phyloP scores from a whole-genome alignment of 2,113 vertebrate genomes.

The Seriola rivoliana region DNA sequence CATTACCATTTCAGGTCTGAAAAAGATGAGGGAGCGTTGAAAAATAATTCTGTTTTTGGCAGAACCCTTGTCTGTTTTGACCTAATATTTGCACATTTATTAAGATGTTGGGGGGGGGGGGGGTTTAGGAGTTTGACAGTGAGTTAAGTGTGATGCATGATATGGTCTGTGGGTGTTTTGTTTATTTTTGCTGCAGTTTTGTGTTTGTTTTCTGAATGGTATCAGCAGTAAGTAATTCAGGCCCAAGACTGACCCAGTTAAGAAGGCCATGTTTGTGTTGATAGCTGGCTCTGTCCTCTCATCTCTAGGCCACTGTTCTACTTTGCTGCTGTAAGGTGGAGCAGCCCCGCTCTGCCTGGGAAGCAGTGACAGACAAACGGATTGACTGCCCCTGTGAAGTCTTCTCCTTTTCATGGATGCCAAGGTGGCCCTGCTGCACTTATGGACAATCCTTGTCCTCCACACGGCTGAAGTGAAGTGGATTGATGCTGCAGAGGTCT shows the following conservation, averaged over 20 bases:
- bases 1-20: conserved; percentile 58
- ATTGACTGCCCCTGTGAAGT: conserved; percentile 61
- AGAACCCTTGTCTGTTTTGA: conserved; percentile 48
- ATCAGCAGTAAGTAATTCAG: conserved; percentile 31
- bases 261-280: conserved; percentile 64
- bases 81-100: conserved; percentile 48
- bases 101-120: not conserved
- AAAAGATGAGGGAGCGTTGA: conserved; percentile 38
- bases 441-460: conserved; percentile 87
- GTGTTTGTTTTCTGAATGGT: conserved; percentile 38
- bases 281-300: conserved; percentile 68
- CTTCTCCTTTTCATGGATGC: conserved; percentile 84
- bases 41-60: conserved; percentile 43
- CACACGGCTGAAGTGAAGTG: conserved; percentile 80
- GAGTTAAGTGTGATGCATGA: conserved; percentile 20
- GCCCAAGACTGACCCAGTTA: conserved; percentile 65
- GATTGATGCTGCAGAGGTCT: conserved; percentile 84
- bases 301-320: conserved; percentile 78
- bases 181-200: conserved; percentile 29
- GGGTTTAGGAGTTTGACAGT: conserved; percentile 4
- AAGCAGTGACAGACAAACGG: conserved; percentile 66
- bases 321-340: conserved; percentile 74
- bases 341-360: conserved; percentile 57
- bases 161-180: conserved; percentile 41
- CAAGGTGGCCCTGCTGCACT: conserved; percentile 79